phyloP scores from a whole-genome alignment of 2,113 vertebrate genomes.

The Anser cygnoides region DNA sequence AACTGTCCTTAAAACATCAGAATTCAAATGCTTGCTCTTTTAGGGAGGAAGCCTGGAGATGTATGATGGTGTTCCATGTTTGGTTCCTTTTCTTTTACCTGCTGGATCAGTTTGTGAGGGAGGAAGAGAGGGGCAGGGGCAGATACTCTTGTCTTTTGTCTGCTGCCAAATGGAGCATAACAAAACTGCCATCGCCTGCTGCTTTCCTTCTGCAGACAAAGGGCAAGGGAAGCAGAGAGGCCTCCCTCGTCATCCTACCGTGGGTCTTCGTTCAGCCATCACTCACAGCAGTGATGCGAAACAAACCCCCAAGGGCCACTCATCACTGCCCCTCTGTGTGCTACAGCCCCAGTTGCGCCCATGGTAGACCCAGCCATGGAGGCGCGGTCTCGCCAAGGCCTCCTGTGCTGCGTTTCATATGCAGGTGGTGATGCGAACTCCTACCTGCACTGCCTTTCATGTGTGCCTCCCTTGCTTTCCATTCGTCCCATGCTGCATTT shows the following conservation, averaged over 20 bases:
- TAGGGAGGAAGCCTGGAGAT: not conserved
- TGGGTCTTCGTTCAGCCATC: not conserved
- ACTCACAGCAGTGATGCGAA: not conserved
- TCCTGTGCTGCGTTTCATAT: not conserved
- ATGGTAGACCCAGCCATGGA: not conserved
- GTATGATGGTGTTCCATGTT: not conserved
- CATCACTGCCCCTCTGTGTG: fast-evolving
- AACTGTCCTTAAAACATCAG: not conserved
- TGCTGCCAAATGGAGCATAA: not conserved
- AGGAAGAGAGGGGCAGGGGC: fast-evolving
- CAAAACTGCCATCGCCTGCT: not conserved
- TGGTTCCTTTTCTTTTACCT: not conserved
- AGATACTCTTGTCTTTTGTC: not conserved
- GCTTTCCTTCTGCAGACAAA: not conserved
- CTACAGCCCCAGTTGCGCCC: not conserved
- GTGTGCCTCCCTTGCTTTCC: fast-evolving
- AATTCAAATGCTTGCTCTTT: conserved; percentile 34
- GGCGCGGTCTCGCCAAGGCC: fast-evolving
- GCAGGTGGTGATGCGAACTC: not conserved
- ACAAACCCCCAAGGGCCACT: not conserved
- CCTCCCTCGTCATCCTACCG: not conserved
- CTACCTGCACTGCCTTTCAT: not conserved
- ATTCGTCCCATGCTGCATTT: not conserved
- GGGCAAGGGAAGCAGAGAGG: not conserved
- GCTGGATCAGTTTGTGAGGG: not conserved